Base-by-base conservation (phyloP, 2,113 vertebrate genomes). In the Alosa alosa region DNA sequence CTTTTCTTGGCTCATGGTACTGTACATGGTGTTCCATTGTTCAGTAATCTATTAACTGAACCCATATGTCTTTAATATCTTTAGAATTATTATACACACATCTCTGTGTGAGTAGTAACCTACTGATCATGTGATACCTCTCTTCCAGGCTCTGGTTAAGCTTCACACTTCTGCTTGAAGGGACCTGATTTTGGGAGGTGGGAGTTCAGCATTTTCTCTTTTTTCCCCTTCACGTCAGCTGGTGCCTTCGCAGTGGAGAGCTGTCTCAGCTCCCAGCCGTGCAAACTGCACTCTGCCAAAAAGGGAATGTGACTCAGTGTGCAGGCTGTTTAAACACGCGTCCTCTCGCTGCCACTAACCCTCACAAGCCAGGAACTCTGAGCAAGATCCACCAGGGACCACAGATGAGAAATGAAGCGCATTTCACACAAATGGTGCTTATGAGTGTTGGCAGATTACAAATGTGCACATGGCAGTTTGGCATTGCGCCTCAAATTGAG, bases 381-480 rank as follows among this genome's bases (percentile, higher is more conserved):
- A 11, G 36, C 72, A 1, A 13, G 72, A 15, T 31, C 72, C 72
- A 78, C 31, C 9, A 17, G 72, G 72, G 72, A 78, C 31, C 11
- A n/a, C 72, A 78, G 31, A 78, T 78, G 72, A 36, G 72, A 41
- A 78, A 39, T 31, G 72, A 78, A 15, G 31, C 72, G 36, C 72
- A 15, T 78, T 13, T 78, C 72, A 36, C 72, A 78, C 72, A 78
- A 78, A 78, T 78, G 31, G 25, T 39, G 72, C 72, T 78, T 39
- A 78, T 41, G 72, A 78, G 72, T 78, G 72, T 39, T 78, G 36
- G 72, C 72, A 78, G 72, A 78, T 78, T 78, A 78, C 72, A 78
- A 31, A 68, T 78, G 72, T 36, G 72, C 72, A 78, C 72, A 78
- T 78, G 72, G 72, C 72, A 78, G 72, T 78, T 78, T 78, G 72